Conservation (phyloP, 2,113 vertebrate genomes). For the Erinaceus europaeus region DNA sequence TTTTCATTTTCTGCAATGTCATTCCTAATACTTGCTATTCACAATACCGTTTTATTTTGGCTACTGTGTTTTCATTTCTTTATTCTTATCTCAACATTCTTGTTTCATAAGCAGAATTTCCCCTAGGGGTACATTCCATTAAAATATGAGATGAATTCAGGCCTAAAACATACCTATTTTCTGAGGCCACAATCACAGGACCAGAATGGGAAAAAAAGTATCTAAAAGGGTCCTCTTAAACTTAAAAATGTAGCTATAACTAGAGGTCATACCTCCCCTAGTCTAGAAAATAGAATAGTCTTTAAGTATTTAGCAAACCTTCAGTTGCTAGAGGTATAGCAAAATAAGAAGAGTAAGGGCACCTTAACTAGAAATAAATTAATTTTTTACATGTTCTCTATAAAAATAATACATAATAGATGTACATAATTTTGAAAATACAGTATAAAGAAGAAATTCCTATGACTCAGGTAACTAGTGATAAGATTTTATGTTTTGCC, state of each 20-base stretch:
- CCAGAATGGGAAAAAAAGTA: constrained; percentile 41
- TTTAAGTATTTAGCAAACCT: constrained; percentile 34
- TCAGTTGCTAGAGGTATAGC: constrained; percentile 52
- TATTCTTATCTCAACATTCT: constrained; percentile 67
- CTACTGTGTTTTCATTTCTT: constrained; percentile 74
- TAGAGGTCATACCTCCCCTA: constrained; percentile 50
- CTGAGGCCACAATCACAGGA: constrained; percentile 58
- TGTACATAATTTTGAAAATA: constrained; percentile 67
- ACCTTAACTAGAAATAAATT: constrained; percentile 65
- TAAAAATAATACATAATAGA: constrained; percentile 64
- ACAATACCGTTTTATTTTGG: constrained; percentile 71
- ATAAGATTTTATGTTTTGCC: constrained; percentile 66
- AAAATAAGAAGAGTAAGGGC: constrained; percentile 25
- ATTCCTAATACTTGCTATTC: constrained; percentile 68
- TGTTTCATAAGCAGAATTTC: constrained; percentile 70
- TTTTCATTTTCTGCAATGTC: constrained; percentile 70
- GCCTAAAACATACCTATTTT: constrained; percentile 53
- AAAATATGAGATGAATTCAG: constrained; percentile 59
- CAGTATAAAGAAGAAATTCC: constrained; percentile 64
- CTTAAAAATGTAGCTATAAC: constrained; percentile 56
- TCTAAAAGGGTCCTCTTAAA: constrained; percentile 61
- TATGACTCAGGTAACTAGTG: constrained; percentile 66
- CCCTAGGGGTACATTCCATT: constrained; percentile 56
- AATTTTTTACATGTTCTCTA: constrained; percentile 56
- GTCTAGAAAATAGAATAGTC: constrained; percentile 53